Evolutionary conservation across 2,888 invertebrate genomes (phyloP), one percentile per base, ranked within the genome.

Genomic region (Fragum fragum): DNA sequence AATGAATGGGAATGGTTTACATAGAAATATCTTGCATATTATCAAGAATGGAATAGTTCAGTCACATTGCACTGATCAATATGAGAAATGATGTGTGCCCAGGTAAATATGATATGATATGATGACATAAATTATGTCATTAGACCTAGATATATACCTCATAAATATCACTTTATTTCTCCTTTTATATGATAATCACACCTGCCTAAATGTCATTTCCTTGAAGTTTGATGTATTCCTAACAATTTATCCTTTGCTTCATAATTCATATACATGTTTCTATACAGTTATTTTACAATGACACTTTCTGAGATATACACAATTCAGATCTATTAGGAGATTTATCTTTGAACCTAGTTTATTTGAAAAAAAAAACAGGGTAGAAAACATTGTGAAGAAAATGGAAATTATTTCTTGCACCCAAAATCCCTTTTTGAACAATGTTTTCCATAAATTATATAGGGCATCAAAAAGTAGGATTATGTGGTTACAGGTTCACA

Each of bases 61-160:
- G 32, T 36, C 9, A 36, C 32, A 36, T 36, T 9, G 5, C 32
- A 36, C 32, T 6, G 32, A 36, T 36, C 32, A 36, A 36, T 36
- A 36, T 36, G 32, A 36, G n/a, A 47, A 47, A 47, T 47, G 47
- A 47, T 47, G 14, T 47, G 47, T n/a, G 2, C 18, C 5, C 18
- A 47, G 47, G 47, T n/a, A 5, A 47, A 47, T 47, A 47, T 39
- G 39, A 39, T n/a, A n/a, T n/a, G n/a, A n/a, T 39, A 39, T 47
- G 47, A 47, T 47, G 47, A 47, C 47, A 47, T 47, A 47, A 47
- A 47, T 47, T 47, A 47, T 47, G n/a, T 47, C 47, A 47, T 47
- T 47, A 47, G 47, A 47, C 47, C 47, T 47, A 18, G 47, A 47
- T 47, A 47, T 47, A 47, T 47, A 47, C 47, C 5, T 47, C 47